Percentiles rank a stretch among this genome's conserved stretches.
Conservation (phyloP, 2,113 vertebrate genomes). For the Pholis gunnellus region DNA sequence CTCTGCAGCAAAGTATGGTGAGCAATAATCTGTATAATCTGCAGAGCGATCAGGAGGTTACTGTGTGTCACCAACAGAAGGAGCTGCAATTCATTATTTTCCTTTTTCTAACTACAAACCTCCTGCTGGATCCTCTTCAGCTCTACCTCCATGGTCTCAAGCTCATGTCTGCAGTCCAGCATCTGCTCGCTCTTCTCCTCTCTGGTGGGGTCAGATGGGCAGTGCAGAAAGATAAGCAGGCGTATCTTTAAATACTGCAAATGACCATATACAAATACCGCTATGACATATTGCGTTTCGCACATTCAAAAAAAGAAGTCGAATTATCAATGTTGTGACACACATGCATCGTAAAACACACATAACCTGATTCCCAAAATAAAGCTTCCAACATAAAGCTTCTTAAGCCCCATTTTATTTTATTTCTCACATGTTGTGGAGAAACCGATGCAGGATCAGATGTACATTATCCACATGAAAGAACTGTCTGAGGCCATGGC, state of each 20-base stretch:
- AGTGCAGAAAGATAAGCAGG: constrained; percentile 9
- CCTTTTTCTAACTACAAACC: constrained; percentile 77
- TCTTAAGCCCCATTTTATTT: not conserved
- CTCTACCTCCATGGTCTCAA: constrained; percentile 92
- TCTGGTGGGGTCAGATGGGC: constrained; percentile 71
- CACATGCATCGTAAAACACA: not conserved
- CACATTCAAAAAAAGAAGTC: not conserved
- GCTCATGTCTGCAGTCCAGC: constrained; percentile 95
- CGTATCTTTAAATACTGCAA: not conserved
- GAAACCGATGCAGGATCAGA: not conserved
- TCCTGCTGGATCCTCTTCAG: constrained; percentile 95
- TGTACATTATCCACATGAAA: not conserved
- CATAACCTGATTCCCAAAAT: not conserved
- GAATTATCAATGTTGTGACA: not conserved
- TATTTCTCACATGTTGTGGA: not conserved
- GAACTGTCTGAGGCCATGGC: not conserved
- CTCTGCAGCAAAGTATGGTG: constrained; percentile 27
- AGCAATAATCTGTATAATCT: constrained; percentile 65
- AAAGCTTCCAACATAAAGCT: not conserved
- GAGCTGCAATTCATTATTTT: constrained; percentile 8
- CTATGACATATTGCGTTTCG: not conserved
- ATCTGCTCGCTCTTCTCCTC: constrained; percentile 98
- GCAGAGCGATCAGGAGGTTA: constrained; percentile 29
- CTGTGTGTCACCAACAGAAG: constrained; percentile 28
- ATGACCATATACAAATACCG: not conserved